A percentile compares a stretch with the other conserved stretches of the same genome.
Conservation (phyloP, 1,140 invertebrate species). For the Leptinotarsa undecemlineata region DNA sequence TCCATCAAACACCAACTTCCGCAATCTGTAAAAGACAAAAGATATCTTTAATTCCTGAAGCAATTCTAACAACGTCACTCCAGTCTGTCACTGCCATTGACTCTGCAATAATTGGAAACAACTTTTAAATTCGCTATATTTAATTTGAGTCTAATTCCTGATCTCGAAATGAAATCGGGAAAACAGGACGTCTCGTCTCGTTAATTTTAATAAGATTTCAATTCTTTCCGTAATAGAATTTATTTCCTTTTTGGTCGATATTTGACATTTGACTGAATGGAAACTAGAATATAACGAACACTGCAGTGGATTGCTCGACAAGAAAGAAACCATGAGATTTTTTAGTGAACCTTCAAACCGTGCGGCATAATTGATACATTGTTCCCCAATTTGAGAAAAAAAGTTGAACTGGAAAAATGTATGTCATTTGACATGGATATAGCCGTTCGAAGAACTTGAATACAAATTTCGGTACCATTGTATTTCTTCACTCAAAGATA, state of each 20-base stretch:
- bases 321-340: background rate
- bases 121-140: slow-evolving; percentile 31
- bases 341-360: no score
- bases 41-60: slow-evolving; percentile 22
- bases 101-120: slow-evolving; percentile 34
- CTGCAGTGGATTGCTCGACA: background rate
- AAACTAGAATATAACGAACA: background rate
- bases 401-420: no score
- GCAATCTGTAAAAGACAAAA: slow-evolving; percentile 16
- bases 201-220: slow-evolving; percentile 25
- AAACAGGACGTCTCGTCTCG: slow-evolving; percentile 17
- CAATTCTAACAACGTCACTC: slow-evolving; percentile 20
- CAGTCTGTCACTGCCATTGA: slow-evolving; percentile 32
- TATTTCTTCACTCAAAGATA: no score
- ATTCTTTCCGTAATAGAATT: slow-evolving; percentile 3
- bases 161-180: slow-evolving; percentile 20
- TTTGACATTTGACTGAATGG: background rate
- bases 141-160: slow-evolving; percentile 24
- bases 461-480: no score
- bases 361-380: no score
- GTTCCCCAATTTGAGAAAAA: no score
- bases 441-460: no score
- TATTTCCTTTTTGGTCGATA: background rate
- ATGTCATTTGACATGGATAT: no score
- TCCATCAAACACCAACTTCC: background rate